These are phyloP conservation scores for Apodemia hepburni DNA, from an alignment of 2,888 invertebrate species.

Conservation along the genomic window DNA sequence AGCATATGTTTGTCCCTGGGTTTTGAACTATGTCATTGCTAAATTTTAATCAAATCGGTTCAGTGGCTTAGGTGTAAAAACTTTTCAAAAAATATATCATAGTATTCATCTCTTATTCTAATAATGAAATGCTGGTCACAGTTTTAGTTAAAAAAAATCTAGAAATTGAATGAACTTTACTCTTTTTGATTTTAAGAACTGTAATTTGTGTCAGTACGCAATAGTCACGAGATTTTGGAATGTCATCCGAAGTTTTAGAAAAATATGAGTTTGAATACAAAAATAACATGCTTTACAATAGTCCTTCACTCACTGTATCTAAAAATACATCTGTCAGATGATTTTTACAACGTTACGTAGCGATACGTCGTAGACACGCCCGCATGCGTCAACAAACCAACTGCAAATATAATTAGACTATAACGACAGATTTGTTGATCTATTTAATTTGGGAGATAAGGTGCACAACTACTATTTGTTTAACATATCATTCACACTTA, in stretches of 20 bases:
- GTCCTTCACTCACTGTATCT: conserved; percentile 39
- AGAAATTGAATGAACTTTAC: too few relatives aligned
- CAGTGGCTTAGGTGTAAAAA: too few relatives aligned
- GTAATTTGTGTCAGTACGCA: not conserved
- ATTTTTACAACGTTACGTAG: conserved; percentile 30
- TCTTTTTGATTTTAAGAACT: not conserved
- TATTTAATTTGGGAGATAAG: conserved; percentile 5
- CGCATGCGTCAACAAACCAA: conserved; percentile 46
- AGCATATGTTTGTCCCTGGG: too few relatives aligned
- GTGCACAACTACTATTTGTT: conserved; percentile 1
- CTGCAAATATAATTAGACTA: conserved; percentile 47
- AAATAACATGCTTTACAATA: conserved; percentile 21
- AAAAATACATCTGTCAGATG: conserved; percentile 48
- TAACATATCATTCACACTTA: conserved; percentile 2
- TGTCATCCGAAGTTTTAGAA: not conserved
- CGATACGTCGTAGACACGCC: conserved; percentile 66
- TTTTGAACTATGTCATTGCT: too few relatives aligned
- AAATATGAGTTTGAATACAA: not conserved
- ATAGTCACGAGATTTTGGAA: not conserved
- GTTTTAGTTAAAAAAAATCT: too few relatives aligned
- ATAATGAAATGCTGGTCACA: too few relatives aligned
- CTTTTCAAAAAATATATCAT: too few relatives aligned
- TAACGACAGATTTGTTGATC: conserved; percentile 37
- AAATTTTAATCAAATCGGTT: too few relatives aligned
- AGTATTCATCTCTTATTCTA: too few relatives aligned